phyloP scores from a whole-genome alignment of 2,888 invertebrate species.

The Didymodactylos carnosus region DNA sequence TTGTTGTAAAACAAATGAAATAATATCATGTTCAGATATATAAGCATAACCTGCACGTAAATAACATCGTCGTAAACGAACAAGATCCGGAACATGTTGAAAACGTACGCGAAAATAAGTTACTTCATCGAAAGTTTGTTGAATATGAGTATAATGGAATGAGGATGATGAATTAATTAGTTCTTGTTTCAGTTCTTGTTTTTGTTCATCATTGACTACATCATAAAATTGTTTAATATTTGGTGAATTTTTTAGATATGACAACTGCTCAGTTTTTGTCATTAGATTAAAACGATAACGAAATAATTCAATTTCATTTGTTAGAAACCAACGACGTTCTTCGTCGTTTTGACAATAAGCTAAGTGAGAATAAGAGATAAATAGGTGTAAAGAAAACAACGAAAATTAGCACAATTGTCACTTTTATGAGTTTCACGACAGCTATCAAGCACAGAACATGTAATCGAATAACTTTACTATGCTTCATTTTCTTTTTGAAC shows the following conservation, averaged over 20 bases:
- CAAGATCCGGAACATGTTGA: conserved; percentile 58
- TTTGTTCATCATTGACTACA: conserved; percentile 21
- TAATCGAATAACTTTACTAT: too few species aligned
- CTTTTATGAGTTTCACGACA: too few species aligned
- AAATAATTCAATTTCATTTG: conserved; percentile 71
- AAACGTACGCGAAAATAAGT: not conserved
- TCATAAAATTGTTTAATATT: conserved; percentile 23
- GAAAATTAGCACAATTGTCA: too few species aligned
- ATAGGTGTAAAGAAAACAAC: too few species aligned
- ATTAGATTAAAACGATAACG: conserved; percentile 38
- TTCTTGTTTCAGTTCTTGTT: conserved; percentile 20
- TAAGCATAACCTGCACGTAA: conserved; percentile 63
- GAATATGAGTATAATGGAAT: not conserved
- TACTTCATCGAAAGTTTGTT: not conserved
- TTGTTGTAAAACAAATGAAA: conserved; percentile 56
- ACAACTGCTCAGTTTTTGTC: conserved; percentile 18
- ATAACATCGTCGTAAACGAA: conserved; percentile 56
- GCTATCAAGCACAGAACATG: too few species aligned
- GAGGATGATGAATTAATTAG: conserved; percentile 14
- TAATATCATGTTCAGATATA: conserved; percentile 61
- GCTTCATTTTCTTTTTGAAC: too few species aligned
- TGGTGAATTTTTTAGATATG: conserved; percentile 7
- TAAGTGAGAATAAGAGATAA: too few species aligned
- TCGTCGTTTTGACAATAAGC: conserved; percentile 42
- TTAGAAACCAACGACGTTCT: conserved; percentile 63